These are phyloP conservation scores for Microcebus ravelobensis DNA, from an alignment of 2,113 vertebrate genomes.

Conservation along the genomic window DNA sequence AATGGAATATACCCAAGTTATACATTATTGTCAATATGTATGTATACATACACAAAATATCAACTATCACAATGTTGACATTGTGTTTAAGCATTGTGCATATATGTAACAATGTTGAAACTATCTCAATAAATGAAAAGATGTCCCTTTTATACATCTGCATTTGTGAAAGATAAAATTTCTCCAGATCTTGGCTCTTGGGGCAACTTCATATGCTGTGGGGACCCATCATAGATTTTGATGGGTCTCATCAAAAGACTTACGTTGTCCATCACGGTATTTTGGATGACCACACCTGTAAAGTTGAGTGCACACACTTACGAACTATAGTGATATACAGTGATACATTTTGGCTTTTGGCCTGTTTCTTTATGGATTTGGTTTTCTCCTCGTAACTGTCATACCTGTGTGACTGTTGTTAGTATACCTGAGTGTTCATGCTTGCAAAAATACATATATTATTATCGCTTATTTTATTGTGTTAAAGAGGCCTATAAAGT, in stretches of 20 bases:
- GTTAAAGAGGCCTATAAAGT: too few relatives aligned
- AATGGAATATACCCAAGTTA: neutral
- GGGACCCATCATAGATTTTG: neutral
- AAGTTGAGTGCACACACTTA: neutral
- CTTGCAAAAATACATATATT: too few relatives aligned
- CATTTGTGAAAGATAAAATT: too few relatives aligned
- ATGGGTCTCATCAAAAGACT: neutral
- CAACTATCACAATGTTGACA: neutral
- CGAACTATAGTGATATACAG: neutral
- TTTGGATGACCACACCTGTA: neutral
- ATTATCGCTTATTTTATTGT: too few relatives aligned
- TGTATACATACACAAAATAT: neutral
- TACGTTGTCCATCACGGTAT: neutral
- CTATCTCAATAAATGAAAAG: neutral
- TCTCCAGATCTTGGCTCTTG: neutral
- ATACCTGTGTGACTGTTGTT: too few relatives aligned
- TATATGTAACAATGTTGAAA: neutral
- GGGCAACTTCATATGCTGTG: neutral
- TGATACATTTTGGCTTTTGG: neutral
- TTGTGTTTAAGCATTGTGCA: neutral
- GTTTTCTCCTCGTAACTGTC: neutral
- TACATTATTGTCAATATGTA: neutral
- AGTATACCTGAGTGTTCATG: too few relatives aligned
- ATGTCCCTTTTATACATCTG: neutral
- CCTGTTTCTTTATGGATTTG: neutral